Evolutionary conservation across 2,888 invertebrate genomes (phyloP).

Genomic region (Saturnia japonica): DNA sequence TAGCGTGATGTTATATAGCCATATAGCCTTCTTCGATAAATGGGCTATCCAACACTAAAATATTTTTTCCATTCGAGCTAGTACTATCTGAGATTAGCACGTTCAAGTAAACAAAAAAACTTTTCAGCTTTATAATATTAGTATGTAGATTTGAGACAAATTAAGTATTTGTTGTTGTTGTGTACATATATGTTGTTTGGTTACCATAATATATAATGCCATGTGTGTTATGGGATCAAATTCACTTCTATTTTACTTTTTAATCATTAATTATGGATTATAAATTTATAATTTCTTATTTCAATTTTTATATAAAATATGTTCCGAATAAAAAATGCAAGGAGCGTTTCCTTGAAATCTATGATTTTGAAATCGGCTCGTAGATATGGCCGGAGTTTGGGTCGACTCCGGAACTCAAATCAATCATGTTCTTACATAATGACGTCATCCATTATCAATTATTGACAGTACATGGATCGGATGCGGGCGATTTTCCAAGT

Average conservation of each 20-base stretch:
- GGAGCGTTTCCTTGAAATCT: background rate
- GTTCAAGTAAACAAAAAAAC: too few species aligned
- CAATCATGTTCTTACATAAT: constrained; percentile 76
- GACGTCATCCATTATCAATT: constrained; percentile 81
- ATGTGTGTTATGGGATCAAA: background rate
- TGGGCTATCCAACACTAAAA: too few species aligned
- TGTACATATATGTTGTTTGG: background rate
- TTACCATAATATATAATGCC: background rate
- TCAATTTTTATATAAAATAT: background rate
- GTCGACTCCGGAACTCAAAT: constrained; percentile 60
- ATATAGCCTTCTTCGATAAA: too few species aligned
- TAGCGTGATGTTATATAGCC: too few species aligned
- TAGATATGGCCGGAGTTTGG: constrained; percentile 16
- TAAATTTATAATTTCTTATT: background rate
- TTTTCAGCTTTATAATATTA: too few species aligned
- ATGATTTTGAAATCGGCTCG: background rate
- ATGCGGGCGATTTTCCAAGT: constrained; percentile 57
- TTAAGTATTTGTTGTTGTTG: background rate
- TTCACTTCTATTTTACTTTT: background rate
- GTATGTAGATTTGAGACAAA: too few species aligned
- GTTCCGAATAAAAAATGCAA: background rate
- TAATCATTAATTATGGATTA: background rate
- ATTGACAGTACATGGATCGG: constrained; percentile 74
- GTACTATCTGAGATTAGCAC: too few species aligned
- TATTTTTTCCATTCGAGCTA: too few species aligned